Conservation (phyloP, 2,113 vertebrate genomes). For the Hippopotamus amphibius region DNA sequence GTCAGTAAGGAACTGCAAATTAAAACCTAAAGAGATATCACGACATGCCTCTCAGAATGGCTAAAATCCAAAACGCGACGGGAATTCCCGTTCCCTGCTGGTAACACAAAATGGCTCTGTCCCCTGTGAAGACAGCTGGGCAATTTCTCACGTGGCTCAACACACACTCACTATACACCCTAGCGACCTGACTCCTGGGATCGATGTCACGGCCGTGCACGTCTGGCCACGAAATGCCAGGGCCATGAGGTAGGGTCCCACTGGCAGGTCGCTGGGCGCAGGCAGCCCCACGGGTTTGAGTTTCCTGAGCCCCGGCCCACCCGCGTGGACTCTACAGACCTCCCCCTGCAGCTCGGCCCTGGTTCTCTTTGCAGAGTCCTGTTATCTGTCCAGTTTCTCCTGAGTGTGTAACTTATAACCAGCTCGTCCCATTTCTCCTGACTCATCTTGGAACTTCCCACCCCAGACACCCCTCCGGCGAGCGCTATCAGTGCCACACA, state of each 20-base stretch:
- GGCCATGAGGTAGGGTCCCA: neutral
- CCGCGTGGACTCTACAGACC: accelerated
- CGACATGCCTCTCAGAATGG: neutral
- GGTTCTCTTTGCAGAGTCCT: neutral
- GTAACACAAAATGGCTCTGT: neutral
- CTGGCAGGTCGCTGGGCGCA: neutral
- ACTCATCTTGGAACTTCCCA: neutral
- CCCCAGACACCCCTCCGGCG: neutral
- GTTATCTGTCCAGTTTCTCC: neutral
- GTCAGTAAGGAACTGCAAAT: neutral
- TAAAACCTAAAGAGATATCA: neutral
- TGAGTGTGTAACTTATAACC: neutral
- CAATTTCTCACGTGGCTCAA: neutral
- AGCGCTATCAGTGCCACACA: accelerated
- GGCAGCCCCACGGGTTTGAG: neutral
- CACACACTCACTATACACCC: neutral
- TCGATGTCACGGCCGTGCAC: neutral
- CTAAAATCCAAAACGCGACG: neutral
- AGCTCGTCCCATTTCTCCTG: neutral
- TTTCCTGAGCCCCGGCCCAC: neutral
- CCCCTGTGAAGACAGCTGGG: neutral
- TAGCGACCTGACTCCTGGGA: neutral
- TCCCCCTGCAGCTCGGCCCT: neutral
- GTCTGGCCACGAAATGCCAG: neutral
- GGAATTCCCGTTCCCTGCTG: neutral